phyloP scores from a whole-genome alignment of 2,888 invertebrate species.

The Phragmatobia fuliginosa region DNA sequence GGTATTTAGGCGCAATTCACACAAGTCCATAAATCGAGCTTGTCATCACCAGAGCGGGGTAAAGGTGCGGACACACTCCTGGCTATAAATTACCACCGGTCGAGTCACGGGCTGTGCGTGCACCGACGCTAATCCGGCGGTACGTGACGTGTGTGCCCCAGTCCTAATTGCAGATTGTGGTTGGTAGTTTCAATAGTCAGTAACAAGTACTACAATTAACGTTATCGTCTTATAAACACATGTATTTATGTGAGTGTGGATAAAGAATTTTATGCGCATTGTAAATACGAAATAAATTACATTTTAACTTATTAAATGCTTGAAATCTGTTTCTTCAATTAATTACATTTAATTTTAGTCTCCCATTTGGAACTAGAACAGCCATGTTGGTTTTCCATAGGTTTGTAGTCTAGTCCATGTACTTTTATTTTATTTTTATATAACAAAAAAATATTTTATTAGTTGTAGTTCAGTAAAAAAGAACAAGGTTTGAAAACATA shows the following conservation, averaged over 20 bases:
- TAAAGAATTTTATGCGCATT: constrained; percentile 20
- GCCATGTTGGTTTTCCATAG: background rate
- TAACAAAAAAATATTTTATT: background rate
- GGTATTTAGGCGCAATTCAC: constrained; percentile 57
- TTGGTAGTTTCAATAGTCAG: constrained; percentile 45
- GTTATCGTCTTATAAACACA: constrained; percentile 13
- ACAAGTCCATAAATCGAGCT: constrained; percentile 68
- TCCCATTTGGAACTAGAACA: background rate
- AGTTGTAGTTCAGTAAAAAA: background rate
- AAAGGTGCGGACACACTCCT: constrained; percentile 75
- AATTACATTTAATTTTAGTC: background rate
- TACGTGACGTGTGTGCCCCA: constrained; percentile 62
- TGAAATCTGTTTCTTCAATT: background rate
- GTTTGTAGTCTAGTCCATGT: background rate
- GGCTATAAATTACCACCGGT: constrained; percentile 62
- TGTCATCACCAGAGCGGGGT: constrained; percentile 72
- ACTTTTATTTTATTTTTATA: background rate
- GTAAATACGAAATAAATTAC: background rate
- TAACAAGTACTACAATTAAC: constrained; percentile 30
- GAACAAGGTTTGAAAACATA: background rate
- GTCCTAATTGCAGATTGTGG: constrained; percentile 57
- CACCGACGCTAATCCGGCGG: constrained; percentile 59
- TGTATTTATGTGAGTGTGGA: constrained; percentile 20
- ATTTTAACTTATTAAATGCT: background rate
- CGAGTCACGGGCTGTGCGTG: constrained; percentile 61